Evolutionary conservation across 2,113 vertebrate species (phyloP), one percentile per base, ranked within the genome.

Genomic region (Ia io): DNA sequence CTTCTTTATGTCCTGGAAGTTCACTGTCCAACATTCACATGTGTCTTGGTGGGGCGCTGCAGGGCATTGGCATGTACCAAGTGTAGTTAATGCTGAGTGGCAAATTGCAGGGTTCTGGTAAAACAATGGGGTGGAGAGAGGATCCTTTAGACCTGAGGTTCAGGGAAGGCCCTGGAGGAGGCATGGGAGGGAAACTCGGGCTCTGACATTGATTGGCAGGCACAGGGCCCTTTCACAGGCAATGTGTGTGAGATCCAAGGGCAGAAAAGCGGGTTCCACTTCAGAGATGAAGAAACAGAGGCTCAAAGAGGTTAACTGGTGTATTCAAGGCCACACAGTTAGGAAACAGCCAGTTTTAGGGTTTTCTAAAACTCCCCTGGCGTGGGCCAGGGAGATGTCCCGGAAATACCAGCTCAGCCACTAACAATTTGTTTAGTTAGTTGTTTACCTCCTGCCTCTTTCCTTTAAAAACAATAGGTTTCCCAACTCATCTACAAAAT

Each of bases 341-440:
- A 49, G 74, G 10, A 80, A 73, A 53, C 2, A 22, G 73, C 16
- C 32, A 47, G 3, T 40, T 84, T 77, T 0, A 44, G 35, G 65
- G 76, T 51, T 91, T 94, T 82, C 74, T 86, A 32, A 93, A 67
- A 16, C 11, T 69, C 56, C 32, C 4, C 56, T 30, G 47, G 76
- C 10, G 0, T 63, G 53, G n/a, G 17, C 56, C 11, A 9, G 2
- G 9, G 17, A 63, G 79, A 12, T 10, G 1, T 42, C n/a, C 74
- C 47, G 18, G 53, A 9, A 25, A 40, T 25, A 18, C 5, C 23
- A 47, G 25, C 40, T 42, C 37, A 30, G 35, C 4, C 17, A 25
- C 69, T 20, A 7, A n/a, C 32, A n/a, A 47, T 59, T 82, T 35
- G 40, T 74, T 73, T 23, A 42, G 17, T 40, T 87, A 67, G 4